Evolutionary conservation across 2,797 vertebrate species (phyloP).

Genomic region (Smutsia gigantea): DNA sequence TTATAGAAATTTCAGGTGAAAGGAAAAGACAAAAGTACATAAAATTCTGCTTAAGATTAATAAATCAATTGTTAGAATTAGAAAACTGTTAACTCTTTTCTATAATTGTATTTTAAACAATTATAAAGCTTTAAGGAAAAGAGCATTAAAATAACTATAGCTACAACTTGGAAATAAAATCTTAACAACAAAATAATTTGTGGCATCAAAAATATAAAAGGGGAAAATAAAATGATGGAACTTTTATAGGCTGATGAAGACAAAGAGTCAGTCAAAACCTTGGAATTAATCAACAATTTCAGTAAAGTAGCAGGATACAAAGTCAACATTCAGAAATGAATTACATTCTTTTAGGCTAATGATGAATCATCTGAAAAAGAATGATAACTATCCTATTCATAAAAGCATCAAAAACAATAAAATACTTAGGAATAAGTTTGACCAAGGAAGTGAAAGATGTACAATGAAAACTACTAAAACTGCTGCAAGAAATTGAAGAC

Average conservation of each 20-base stretch:
- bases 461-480: no score
- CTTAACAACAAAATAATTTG: not conserved
- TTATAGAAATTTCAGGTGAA: not conserved
- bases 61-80: not conserved
- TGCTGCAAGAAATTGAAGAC: no score
- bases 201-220: not conserved
- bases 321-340: not conserved
- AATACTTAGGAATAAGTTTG: no score
- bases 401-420: no score
- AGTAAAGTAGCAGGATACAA: not conserved
- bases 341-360: no score
- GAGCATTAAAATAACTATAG: not conserved
- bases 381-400: no score
- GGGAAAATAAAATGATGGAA: not conserved
- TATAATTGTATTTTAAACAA: not conserved
- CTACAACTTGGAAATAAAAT: not conserved
- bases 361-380: no score
- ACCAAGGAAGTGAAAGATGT: no score
- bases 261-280: not conserved
- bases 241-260: not conserved
- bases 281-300: not conserved
- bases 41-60: not conserved
- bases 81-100: not conserved
- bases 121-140: not conserved
- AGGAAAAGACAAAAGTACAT: not conserved